Percentiles rank a stretch among this genome's conserved stretches.
Conservation (phyloP, 1,140 invertebrate genomes). For the Hylyphantes graminicola region DNA sequence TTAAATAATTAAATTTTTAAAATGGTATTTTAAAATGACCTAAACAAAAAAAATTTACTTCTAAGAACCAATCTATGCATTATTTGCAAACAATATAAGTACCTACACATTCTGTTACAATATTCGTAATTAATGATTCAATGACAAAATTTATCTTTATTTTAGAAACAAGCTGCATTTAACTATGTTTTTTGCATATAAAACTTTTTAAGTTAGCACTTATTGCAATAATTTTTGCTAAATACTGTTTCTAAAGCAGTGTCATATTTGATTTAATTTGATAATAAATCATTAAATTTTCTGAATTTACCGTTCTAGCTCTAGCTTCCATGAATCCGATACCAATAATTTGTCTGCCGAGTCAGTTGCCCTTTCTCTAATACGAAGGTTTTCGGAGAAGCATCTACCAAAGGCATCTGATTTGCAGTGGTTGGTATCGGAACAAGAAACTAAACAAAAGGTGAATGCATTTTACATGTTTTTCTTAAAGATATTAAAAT, state of each 20-base stretch:
- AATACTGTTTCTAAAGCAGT: background rate
- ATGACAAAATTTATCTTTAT: too few relatives aligned
- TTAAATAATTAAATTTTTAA: too few relatives aligned
- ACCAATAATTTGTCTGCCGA: slow-evolving; percentile 75
- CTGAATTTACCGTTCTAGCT: background rate
- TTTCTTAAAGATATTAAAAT: background rate
- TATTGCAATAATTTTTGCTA: too few relatives aligned
- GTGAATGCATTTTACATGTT: slow-evolving; percentile 65
- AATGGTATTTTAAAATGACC: too few relatives aligned
- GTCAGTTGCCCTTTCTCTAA: slow-evolving; percentile 80
- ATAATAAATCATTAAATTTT: background rate
- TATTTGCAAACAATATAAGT: too few relatives aligned
- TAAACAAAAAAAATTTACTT: too few relatives aligned
- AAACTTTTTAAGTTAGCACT: too few relatives aligned
- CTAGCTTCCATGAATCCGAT: slow-evolving; percentile 39
- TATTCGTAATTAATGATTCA: too few relatives aligned
- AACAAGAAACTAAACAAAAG: slow-evolving; percentile 81
- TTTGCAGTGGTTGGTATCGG: slow-evolving; percentile 84
- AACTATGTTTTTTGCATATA: too few relatives aligned
- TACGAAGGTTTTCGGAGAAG: slow-evolving; percentile 81
- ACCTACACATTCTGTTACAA: too few relatives aligned
- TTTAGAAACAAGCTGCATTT: too few relatives aligned
- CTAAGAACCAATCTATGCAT: too few relatives aligned
- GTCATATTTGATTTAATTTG: background rate
- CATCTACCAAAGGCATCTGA: slow-evolving; percentile 82